Evolutionary conservation across 2,888 invertebrate genomes (phyloP).

Genomic region (Mylabris sibirica): DNA sequence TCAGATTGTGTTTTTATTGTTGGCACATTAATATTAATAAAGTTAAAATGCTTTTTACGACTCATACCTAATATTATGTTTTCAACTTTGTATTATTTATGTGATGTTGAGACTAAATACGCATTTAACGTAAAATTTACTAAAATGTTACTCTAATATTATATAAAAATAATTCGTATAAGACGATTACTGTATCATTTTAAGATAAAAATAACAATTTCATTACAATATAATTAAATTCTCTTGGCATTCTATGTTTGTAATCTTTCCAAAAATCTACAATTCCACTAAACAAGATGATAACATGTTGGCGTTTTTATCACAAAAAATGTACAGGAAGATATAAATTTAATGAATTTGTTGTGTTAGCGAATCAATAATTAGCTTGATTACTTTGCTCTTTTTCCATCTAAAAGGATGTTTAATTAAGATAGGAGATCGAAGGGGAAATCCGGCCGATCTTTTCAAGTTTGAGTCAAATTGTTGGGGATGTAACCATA

Average conservation of each 20-base stretch:
- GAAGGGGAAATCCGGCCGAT: no score
- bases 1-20: constrained; percentile 48
- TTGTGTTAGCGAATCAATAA: no score
- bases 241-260: background rate
- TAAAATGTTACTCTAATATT: constrained; percentile 18
- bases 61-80: constrained; percentile 46
- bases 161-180: background rate
- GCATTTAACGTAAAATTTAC: constrained; percentile 36
- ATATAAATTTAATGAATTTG: no score
- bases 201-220: background rate
- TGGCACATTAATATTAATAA: constrained; percentile 52
- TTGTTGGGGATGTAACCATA: no score
- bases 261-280: no score
- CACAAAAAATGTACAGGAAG: no score
- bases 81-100: constrained; percentile 46
- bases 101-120: constrained; percentile 39
- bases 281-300: no score
- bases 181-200: background rate
- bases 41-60: constrained; percentile 49
- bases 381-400: no score
- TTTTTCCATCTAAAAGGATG: no score
- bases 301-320: no score
- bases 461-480: no score
- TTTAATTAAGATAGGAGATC: no score
- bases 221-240: background rate